These are phyloP conservation scores for Scortum barcoo DNA, from an alignment of 2,113 vertebrate species.

Conservation along the genomic window DNA sequence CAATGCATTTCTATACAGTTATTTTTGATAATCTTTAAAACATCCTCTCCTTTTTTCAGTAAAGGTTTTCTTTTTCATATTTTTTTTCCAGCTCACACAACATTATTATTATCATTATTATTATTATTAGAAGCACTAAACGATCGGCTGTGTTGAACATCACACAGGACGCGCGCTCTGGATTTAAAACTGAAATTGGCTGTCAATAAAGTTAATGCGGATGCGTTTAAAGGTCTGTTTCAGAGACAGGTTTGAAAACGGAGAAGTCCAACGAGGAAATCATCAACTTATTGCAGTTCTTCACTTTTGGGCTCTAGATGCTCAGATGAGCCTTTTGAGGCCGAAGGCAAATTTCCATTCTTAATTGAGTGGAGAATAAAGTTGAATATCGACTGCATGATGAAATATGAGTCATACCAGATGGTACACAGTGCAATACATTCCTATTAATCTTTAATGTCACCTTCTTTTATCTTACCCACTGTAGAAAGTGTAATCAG, in stretches of 20 bases:
- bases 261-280: constrained; percentile 32
- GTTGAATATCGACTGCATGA: constrained; percentile 58
- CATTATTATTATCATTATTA: too few relatives aligned
- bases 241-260: constrained; percentile 11
- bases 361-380: constrained; percentile 36
- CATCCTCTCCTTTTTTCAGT: constrained; percentile 29
- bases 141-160: constrained; percentile 38
- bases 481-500: constrained; percentile 16
- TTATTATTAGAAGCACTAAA: constrained; percentile 53
- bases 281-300: constrained; percentile 73
- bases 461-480: constrained; percentile 6
- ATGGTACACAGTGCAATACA: constrained; percentile 63
- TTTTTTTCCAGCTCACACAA: constrained; percentile 47
- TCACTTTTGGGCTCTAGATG: constrained; percentile 30
- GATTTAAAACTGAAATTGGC: constrained; percentile 60
- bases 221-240: constrained; percentile 23
- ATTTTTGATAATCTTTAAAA: constrained; percentile 64
- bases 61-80: constrained; percentile 27
- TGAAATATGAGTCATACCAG: constrained; percentile 57
- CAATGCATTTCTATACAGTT: constrained; percentile 72
- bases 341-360: constrained; percentile 48
- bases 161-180: constrained; percentile 49
- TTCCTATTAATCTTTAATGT: constrained; percentile 48
- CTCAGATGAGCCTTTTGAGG: constrained; percentile 58
- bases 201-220: constrained; percentile 50